A percentile compares a stretch with the other conserved stretches of the same genome.
These are phyloP conservation scores for Babyrousa celebensis DNA, from an alignment of 2,797 vertebrate species.

Conservation along the genomic window DNA sequence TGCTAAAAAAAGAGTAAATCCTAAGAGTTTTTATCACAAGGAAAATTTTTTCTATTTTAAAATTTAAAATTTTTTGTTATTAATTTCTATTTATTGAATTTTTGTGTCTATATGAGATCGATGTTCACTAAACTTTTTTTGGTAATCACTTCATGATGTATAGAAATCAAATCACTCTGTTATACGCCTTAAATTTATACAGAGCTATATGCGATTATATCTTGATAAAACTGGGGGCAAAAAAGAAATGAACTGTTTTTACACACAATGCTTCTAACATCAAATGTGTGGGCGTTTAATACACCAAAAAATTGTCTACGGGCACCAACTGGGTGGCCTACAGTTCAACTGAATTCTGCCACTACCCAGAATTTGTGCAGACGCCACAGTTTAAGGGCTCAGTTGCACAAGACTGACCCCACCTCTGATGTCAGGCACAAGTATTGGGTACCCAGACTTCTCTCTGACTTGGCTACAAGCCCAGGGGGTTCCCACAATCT, in stretches of 20 bases:
- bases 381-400: neutral
- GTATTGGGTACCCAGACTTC: neutral
- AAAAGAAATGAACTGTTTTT: neutral
- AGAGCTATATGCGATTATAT: neutral
- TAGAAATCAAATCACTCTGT: neutral
- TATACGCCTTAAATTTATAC: neutral
- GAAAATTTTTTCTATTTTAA: neutral
- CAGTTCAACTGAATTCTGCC: neutral
- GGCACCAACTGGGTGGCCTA: neutral
- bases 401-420: neutral
- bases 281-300: neutral
- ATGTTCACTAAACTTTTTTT: neutral
- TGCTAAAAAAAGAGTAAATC: neutral
- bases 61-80: too few relatives aligned
- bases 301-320: neutral
- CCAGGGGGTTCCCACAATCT: neutral
- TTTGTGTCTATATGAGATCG: neutral
- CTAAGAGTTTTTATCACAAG: neutral
- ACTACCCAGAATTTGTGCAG: neutral
- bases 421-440: neutral
- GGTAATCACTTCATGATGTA: neutral
- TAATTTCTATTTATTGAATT: too few relatives aligned
- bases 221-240: neutral
- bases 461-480: neutral
- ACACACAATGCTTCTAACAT: neutral